Conservation (phyloP, 2,888 invertebrate genomes). For the Gibbula magus region DNA sequence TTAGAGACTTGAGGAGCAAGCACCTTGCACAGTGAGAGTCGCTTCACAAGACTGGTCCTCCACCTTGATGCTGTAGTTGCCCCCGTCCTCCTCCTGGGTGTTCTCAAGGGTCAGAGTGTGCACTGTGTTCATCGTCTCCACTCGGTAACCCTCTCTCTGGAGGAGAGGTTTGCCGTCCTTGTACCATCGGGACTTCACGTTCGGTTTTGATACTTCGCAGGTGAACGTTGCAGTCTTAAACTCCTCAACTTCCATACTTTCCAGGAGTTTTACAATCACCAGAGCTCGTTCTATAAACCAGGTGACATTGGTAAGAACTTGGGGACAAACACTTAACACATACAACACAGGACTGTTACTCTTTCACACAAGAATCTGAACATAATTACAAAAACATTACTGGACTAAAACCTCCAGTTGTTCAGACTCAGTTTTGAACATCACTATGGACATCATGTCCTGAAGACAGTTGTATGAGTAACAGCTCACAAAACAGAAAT, state of each 20-base stretch:
- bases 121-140: slow-evolving; percentile 83
- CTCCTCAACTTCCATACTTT: slow-evolving; percentile 51
- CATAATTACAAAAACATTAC: no score
- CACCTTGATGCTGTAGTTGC: slow-evolving; percentile 61
- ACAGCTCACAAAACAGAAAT: not conserved
- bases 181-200: slow-evolving; percentile 93
- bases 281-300: slow-evolving; percentile 57
- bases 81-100: slow-evolving; percentile 65
- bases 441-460: no score
- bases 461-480: not conserved
- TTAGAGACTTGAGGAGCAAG: not conserved
- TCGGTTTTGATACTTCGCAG: slow-evolving; percentile 95
- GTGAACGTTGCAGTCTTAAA: slow-evolving; percentile 84
- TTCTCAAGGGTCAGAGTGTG: slow-evolving; percentile 64
- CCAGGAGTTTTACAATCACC: slow-evolving; percentile 57
- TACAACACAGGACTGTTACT: no score
- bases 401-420: no score
- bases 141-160: slow-evolving; percentile 86
- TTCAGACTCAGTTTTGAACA: no score
- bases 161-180: slow-evolving; percentile 85
- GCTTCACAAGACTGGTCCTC: slow-evolving; percentile 57
- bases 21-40: slow-evolving; percentile 60
- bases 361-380: no score
- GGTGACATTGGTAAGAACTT: no score
- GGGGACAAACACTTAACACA: no score